Percentiles rank a stretch among this genome's conserved stretches.
Conservation (phyloP, 2,888 invertebrate species). For the Lasioglossum vierecki region DNA sequence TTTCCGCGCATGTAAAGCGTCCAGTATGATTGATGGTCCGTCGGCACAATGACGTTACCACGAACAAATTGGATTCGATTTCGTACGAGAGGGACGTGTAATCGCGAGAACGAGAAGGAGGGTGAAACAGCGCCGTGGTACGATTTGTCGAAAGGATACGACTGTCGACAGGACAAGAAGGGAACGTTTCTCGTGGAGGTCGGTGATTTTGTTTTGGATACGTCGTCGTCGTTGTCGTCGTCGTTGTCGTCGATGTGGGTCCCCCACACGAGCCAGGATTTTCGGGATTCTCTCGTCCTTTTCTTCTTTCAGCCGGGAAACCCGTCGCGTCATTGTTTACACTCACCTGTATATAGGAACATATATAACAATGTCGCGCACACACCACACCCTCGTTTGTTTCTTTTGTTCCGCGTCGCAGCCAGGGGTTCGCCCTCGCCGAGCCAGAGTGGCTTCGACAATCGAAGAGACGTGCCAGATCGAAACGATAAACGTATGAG, state of each 20-base stretch:
- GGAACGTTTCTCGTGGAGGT: slow-evolving; percentile 46
- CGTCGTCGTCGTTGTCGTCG: slow-evolving; percentile 56
- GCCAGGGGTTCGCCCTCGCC: slow-evolving; percentile 73
- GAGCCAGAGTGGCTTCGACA: slow-evolving; percentile 52
- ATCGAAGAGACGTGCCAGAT: slow-evolving; percentile 61
- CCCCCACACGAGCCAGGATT: slow-evolving; percentile 57
- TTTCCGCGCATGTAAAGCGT: slow-evolving; percentile 37
- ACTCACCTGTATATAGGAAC: slow-evolving; percentile 72
- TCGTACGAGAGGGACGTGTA: slow-evolving; percentile 34
- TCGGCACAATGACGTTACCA: slow-evolving; percentile 58
- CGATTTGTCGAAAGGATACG: slow-evolving; percentile 72
- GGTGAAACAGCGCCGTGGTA: slow-evolving; percentile 35
- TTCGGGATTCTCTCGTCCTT: slow-evolving; percentile 61
- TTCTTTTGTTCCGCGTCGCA: slow-evolving; percentile 82
- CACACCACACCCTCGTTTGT: slow-evolving; percentile 82
- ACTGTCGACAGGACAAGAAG: slow-evolving; percentile 61
- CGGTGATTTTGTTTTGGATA: slow-evolving; percentile 70
- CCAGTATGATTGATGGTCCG: slow-evolving; percentile 62
- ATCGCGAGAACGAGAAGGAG: slow-evolving; percentile 13
- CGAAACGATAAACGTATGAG: slow-evolving; percentile 61
- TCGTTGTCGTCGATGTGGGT: neutral
- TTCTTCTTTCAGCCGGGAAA: slow-evolving; percentile 35
- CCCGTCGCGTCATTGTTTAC: slow-evolving; percentile 73
- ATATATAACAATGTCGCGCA: slow-evolving; percentile 82
- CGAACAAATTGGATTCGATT: slow-evolving; percentile 68